Evolutionary conservation across 2,113 vertebrate genomes (phyloP).

Genomic region (Chionodraco myersi): DNA sequence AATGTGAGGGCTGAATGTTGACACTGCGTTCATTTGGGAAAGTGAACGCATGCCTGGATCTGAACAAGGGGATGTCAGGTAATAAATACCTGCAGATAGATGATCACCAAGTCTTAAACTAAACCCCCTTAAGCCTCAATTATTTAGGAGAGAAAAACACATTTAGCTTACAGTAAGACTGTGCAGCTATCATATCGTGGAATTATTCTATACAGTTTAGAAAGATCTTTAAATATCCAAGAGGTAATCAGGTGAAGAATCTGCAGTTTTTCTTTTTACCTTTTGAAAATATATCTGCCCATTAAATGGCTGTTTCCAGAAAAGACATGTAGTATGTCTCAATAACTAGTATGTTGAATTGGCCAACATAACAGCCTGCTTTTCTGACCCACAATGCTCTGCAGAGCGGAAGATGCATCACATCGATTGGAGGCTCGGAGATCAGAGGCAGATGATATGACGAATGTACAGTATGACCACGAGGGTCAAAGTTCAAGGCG

Average conservation of each 20-base stretch:
- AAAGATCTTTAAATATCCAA: background rate
- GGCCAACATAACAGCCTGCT: no score
- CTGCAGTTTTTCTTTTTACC: no score
- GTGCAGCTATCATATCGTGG: background rate
- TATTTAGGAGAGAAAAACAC: background rate
- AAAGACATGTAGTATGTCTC: no score
- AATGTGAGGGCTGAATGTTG: background rate
- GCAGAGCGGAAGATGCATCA: no score
- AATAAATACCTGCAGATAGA: background rate
- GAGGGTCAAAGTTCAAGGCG: no score
- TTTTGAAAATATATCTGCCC: no score
- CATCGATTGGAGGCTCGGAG: no score
- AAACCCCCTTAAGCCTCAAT: background rate
- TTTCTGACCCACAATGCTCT: no score
- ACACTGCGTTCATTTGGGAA: background rate
- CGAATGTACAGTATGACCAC: no score
- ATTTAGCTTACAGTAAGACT: background rate
- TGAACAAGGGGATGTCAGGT: background rate
- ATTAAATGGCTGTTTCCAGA: no score
- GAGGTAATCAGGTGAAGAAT: background rate
- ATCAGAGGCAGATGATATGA: no score
- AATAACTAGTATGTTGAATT: no score
- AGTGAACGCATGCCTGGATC: background rate
- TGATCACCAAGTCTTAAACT: background rate
- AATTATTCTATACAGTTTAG: background rate